Evolutionary conservation across 2,888 invertebrate genomes (phyloP).

Genomic region (Stegophylla sp.): DNA sequence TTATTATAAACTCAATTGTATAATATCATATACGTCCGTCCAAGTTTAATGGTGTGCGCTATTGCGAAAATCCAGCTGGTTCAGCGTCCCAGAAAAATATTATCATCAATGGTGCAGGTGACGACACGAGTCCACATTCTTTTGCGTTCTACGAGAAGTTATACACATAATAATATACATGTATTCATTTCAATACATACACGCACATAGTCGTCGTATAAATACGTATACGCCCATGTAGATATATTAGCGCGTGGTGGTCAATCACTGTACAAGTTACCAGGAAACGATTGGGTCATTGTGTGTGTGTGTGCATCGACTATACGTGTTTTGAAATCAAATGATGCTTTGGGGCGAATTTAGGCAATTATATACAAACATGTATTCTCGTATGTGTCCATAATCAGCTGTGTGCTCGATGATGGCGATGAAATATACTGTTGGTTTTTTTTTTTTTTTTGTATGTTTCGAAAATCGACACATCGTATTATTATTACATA

Average conservation of each 20-base stretch:
- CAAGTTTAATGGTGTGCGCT: background rate
- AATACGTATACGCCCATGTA: background rate
- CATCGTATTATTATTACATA: too few relatives aligned
- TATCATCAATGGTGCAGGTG: constrained; percentile 36
- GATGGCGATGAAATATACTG: background rate
- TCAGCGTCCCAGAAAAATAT: constrained; percentile 49
- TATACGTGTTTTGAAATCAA: constrained; percentile 27
- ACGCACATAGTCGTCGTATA: background rate
- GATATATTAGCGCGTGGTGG: background rate
- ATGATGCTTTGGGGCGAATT: constrained; percentile 24
- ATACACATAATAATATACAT: background rate
- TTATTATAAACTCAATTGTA: background rate
- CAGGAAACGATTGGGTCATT: constrained; percentile 29
- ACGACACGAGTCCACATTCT: constrained; percentile 44
- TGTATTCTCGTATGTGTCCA: background rate
- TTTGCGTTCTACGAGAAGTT: background rate
- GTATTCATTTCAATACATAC: background rate
- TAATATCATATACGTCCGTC: too few relatives aligned
- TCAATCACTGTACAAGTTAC: constrained; percentile 24
- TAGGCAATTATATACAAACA: background rate
- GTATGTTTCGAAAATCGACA: background rate
- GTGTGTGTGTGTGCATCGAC: background rate
- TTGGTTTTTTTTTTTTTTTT: background rate
- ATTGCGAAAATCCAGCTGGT: constrained; percentile 23
- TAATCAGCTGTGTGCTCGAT: background rate